Base-by-base conservation (phyloP, 2,113 vertebrate genomes). In the Cheirogaleus medius region DNA sequence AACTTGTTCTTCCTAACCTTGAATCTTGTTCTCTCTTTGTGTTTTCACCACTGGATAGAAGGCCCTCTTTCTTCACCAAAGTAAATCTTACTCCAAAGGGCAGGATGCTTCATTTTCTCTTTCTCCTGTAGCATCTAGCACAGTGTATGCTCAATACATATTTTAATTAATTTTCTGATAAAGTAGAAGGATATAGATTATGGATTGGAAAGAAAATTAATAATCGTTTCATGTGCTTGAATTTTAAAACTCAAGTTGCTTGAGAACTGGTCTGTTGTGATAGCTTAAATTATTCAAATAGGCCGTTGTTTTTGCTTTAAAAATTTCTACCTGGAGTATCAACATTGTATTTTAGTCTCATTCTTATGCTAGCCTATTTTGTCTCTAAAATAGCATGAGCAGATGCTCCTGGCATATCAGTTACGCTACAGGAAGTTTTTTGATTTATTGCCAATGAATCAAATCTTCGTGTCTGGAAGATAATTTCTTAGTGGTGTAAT, bases 91-190 rank as follows among this genome's bases (percentile, higher is more conserved):
- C 78, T 90, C 47, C n/a, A 92, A 56, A 90, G 68, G 52, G 13
- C 4, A 32, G 13, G 32, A 49, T 77, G 29, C n/a, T 68, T 74
- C 68, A 34, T 66, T 56, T 94, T 54, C 20, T 68, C 56, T 64
- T 90, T 90, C 23, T 17, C 54, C n/a, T 83, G 4, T 29, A 83
- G 44, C 63, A 74, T 27, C 29, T 78, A 63, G 10, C 54, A 47
- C 18, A 42, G 32, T 73, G 47, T 74, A 14, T 69, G 29, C 60
- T 92, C 64, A 56, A 29, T 94, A 91, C 81, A 81, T 47, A 86
- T 81, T 96, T 73, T 91, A 17, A 74, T 80, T 76, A 68, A 56
- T 73, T 95, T 95, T 73, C 77, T 80, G 39, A 64, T 87, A 93
- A 88, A 80, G 7, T 42, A 91, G 54, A 83, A 90, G 63, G 34